These are phyloP conservation scores for Junco hyemalis DNA, from an alignment of 2,113 vertebrate species.

Conservation along the genomic window DNA sequence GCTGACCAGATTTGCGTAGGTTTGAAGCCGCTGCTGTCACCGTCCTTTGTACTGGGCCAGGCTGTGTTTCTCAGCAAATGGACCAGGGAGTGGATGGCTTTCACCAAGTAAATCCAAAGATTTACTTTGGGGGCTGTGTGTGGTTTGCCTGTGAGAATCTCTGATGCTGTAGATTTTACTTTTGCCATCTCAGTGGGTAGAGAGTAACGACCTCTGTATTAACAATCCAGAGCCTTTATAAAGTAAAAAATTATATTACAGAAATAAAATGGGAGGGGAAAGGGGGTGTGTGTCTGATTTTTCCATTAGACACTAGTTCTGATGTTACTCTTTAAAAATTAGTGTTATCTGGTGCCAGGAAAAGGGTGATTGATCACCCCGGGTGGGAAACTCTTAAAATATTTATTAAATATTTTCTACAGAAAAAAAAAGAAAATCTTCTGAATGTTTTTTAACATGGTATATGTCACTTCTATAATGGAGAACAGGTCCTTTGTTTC, in stretches of 20 bases:
- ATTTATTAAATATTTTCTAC: neutral
- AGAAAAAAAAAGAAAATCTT: neutral
- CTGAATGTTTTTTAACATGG: neutral
- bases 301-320: neutral
- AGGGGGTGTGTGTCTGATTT: neutral
- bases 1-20: neutral
- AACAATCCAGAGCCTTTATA: neutral
- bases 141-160: neutral
- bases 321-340: slow-evolving; percentile 16
- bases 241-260: neutral
- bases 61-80: neutral
- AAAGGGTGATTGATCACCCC: neutral
- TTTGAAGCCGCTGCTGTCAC: neutral
- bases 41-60: neutral
- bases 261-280: neutral
- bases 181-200: neutral
- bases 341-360: neutral
- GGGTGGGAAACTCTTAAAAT: neutral
- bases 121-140: neutral
- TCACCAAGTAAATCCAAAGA: neutral
- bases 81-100: neutral
- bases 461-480: neutral
- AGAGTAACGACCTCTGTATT: neutral
- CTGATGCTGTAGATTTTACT: neutral
- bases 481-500: neutral